Evolutionary conservation across 1,140 invertebrate species (phyloP).

Genomic region (Carcinoscorpius rotundicauda): DNA sequence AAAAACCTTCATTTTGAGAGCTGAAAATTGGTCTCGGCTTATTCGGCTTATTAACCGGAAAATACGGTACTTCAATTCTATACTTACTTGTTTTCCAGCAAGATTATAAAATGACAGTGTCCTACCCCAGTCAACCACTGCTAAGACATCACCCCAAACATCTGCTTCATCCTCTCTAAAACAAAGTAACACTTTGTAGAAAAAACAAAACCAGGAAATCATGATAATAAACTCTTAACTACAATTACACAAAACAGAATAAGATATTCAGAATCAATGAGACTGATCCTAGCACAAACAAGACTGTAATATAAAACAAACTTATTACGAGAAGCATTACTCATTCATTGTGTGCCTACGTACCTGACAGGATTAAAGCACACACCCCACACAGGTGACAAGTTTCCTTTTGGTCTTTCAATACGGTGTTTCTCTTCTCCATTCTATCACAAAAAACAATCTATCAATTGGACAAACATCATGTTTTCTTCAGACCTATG

Average conservation of each 20-base stretch:
- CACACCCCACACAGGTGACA: constrained; percentile 73
- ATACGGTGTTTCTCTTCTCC: constrained; percentile 85
- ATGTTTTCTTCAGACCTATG: constrained; percentile 6
- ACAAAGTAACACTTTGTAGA: neutral
- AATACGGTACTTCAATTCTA: too few species aligned
- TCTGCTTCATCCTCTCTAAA: constrained; percentile 22
- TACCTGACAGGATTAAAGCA: constrained; percentile 61
- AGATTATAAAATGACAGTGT: constrained; percentile 81
- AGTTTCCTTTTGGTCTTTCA: constrained; percentile 56
- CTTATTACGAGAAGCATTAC: too few species aligned
- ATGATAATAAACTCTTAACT: too few species aligned
- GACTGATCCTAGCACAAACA: too few species aligned
- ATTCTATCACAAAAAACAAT: constrained; percentile 36
- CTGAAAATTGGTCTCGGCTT: too few species aligned
- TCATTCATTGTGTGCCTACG: too few species aligned
- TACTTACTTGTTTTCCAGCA: constrained; percentile 59
- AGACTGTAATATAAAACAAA: too few species aligned
- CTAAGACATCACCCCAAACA: constrained; percentile 49
- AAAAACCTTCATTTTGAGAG: too few species aligned
- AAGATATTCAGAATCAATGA: too few species aligned
- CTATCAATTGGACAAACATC: constrained; percentile 22
- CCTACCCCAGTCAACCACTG: constrained; percentile 89
- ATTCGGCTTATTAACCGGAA: too few species aligned
- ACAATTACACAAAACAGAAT: too few species aligned
- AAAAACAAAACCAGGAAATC: too few species aligned